A percentile compares a stretch with the other conserved stretches of the same genome.
Evolutionary conservation across 2,888 invertebrate genomes (phyloP).

Genomic region (Oscheius myriophilus): DNA sequence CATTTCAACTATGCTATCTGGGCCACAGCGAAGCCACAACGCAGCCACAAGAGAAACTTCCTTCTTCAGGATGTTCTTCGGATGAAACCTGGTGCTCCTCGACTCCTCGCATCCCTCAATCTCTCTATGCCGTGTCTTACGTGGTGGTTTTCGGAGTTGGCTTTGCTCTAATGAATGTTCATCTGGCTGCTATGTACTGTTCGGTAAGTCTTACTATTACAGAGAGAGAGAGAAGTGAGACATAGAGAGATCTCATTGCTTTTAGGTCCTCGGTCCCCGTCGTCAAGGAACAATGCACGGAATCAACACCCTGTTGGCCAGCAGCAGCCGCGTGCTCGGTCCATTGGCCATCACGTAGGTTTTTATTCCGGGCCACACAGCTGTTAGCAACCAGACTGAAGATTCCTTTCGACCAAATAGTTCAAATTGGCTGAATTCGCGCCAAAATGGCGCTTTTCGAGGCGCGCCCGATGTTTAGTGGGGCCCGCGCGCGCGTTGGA

Average conservation of each 20-base stretch:
- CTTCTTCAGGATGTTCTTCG: background rate
- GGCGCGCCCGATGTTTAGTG: too few relatives aligned
- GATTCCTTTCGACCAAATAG: background rate
- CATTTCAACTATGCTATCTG: background rate
- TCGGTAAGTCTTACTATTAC: conserved; percentile 13
- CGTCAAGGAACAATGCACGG: conserved; percentile 34
- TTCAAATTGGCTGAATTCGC: too few relatives aligned
- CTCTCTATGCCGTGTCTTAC: conserved; percentile 33
- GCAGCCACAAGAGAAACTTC: background rate
- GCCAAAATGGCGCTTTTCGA: too few relatives aligned
- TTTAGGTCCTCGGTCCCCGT: conserved; percentile 28
- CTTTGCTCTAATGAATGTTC: conserved; percentile 39
- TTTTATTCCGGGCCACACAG: background rate
- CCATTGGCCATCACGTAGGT: conserved; percentile 30
- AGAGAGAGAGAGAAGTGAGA: background rate
- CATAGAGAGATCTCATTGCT: background rate
- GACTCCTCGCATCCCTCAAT: conserved; percentile 30
- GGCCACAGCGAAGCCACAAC: too few relatives aligned
- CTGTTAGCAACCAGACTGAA: background rate
- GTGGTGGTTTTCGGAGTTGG: conserved; percentile 37
- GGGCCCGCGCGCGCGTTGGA: too few relatives aligned
- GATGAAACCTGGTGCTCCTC: conserved; percentile 11
- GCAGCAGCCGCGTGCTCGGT: conserved; percentile 25
- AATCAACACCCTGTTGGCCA: conserved; percentile 31
- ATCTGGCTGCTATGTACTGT: conserved; percentile 32